Evolutionary conservation across 2,113 vertebrate species (phyloP), one percentile per base, ranked within the genome.

Genomic region (Nothoprocta pentlandii): DNA sequence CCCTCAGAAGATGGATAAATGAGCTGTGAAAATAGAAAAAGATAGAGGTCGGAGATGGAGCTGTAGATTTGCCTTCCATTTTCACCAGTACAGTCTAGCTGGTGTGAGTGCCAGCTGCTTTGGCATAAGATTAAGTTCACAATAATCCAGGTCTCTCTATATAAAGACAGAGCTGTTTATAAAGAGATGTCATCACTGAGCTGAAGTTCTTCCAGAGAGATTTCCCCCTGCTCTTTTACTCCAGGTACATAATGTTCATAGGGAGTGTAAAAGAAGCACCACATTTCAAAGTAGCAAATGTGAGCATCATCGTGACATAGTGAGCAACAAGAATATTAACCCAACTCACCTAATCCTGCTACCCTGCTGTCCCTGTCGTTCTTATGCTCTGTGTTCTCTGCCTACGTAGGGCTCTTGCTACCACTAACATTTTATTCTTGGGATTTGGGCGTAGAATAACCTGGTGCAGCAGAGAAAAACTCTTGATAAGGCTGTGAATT

Each of bases 401-500:
- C 91, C 91, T 95, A 47, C 12, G 2, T 73, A 86, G 90, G 70
- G n/a, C 79, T 39, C 88, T 94, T 66, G 58, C 92, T 87, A 26
- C 90, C 88, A 47, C 93, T 95, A 73, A 84, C 85, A n/a, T 10
- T 90, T 93, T 67, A 62, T 85, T 89, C 92, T 95, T 63, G 36
- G 92, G 80, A 76, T 92, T 36, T 76, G 94, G 92, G 88, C 86
- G 51, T 77, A 69, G 20, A 54, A 80, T 95, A 90, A 93, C 90
- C 92, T 86, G 86, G 80, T 64, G 85, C 79, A 75, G 94, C 76
- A 83, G 62, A 90, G 77, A 70, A 90, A 92, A 94, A 70, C 62
- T 25, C 26, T 41, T 74, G 94, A 95, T 95, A 94, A 95, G 93
- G 79, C 44, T 10, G 22, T 94, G 96, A 95, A 95, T 85, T 94